Evolutionary conservation across 2,888 invertebrate genomes (phyloP).

Genomic region (Flexamia atlantica): DNA sequence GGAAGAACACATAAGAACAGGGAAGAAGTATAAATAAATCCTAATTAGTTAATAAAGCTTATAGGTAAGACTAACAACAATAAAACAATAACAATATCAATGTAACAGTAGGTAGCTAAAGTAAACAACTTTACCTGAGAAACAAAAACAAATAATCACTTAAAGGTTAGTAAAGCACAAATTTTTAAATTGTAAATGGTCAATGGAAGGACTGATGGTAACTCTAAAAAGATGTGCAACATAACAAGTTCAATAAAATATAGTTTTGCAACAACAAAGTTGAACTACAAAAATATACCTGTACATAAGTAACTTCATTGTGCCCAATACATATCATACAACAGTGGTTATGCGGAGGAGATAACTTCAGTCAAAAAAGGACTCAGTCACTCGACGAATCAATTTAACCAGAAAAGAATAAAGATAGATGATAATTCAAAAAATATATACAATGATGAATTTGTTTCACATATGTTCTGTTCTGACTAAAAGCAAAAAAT

Average conservation of each 20-base stretch:
- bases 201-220: constrained; percentile 6
- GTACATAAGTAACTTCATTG: constrained; percentile 30
- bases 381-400: background rate
- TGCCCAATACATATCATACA: constrained; percentile 14
- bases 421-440: no score
- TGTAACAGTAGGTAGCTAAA: background rate
- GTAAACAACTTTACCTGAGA: background rate
- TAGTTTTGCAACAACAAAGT: background rate
- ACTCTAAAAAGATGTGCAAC: constrained; percentile 6
- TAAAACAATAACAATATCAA: background rate
- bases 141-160: background rate
- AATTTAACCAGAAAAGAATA: no score
- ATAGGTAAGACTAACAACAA: background rate
- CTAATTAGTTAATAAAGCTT: background rate
- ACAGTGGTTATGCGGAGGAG: background rate
- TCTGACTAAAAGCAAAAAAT: no score
- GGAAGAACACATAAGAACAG: background rate
- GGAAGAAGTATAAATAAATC: background rate
- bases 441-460: no score
- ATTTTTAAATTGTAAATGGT: background rate
- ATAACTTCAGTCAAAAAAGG: background rate
- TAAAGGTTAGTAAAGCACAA: background rate
- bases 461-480: no score
- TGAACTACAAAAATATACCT: constrained; percentile 32
- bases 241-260: constrained; percentile 18